phyloP scores from a whole-genome alignment of 2,113 vertebrate species.

The Pavo muticus region DNA sequence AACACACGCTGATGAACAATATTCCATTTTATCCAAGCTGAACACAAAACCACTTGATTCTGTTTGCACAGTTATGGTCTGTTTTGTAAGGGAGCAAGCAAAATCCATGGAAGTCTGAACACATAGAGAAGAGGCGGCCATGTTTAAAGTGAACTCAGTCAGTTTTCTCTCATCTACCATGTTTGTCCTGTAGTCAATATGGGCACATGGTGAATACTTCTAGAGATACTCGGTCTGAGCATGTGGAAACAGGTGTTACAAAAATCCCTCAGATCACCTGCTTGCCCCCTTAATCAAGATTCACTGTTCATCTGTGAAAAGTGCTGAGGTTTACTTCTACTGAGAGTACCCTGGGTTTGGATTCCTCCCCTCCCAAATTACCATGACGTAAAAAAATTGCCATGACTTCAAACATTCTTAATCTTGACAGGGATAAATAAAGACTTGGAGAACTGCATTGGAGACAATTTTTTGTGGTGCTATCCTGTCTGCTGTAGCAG shows the following conservation, averaged over 20 bases:
- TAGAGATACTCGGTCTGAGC: background rate
- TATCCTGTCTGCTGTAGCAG: slow-evolving; percentile 51
- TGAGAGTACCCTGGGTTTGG: background rate
- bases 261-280: slow-evolving; percentile 60
- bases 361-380: slow-evolving; percentile 25
- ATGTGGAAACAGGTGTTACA: slow-evolving; percentile 56
- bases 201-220: background rate
- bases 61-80: background rate
- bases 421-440: slow-evolving; percentile 35
- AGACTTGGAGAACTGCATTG: background rate
- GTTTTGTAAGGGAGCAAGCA: background rate
- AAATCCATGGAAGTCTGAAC: background rate
- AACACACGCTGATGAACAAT: background rate
- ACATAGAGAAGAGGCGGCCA: background rate
- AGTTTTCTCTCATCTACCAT: background rate
- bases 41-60: background rate
- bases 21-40: background rate
- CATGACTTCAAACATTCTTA: slow-evolving; percentile 31
- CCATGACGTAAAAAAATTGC: slow-evolving; percentile 45
- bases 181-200: background rate
- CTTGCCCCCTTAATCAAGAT: slow-evolving; percentile 71
- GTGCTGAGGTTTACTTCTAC: slow-evolving; percentile 1
- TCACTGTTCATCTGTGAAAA: slow-evolving; percentile 69
- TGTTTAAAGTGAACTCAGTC: background rate
- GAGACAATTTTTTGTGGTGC: slow-evolving; percentile 22